These are phyloP conservation scores for Drosophila ercepeae DNA, from an alignment of 1,140 invertebrate genomes.

Conservation along the genomic window DNA sequence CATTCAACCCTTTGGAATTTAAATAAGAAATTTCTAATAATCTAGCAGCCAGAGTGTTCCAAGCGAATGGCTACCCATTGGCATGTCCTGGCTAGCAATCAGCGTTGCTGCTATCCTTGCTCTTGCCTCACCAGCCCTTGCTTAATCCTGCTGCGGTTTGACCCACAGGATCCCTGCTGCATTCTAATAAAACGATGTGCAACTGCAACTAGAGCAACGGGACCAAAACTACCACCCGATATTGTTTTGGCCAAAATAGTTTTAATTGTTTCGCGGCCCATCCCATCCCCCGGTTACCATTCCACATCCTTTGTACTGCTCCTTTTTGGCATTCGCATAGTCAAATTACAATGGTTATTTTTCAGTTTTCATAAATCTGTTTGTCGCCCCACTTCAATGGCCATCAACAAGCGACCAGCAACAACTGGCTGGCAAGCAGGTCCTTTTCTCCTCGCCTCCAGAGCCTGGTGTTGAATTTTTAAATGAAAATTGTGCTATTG, in stretches of 20 bases:
- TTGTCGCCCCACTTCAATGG: constrained; percentile 70
- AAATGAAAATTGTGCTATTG: constrained; percentile 82
- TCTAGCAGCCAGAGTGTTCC: constrained; percentile 29
- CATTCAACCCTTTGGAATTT: background rate
- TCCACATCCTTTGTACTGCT: constrained; percentile 1
- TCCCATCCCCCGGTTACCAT: background rate
- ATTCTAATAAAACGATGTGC: constrained; percentile 74
- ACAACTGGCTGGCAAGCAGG: constrained; percentile 5
- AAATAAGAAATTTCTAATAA: constrained; percentile 14
- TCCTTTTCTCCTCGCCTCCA: constrained; percentile 10
- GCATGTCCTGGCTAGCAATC: constrained; percentile 76
- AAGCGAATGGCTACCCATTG: constrained; percentile 5
- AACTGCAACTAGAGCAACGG: constrained; percentile 32
- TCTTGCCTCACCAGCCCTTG: background rate
- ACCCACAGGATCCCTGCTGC: constrained; percentile 56
- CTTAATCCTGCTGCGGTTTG: constrained; percentile 56
- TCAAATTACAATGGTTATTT: constrained; percentile 68
- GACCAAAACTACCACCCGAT: constrained; percentile 62
- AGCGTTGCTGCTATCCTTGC: constrained; percentile 40
- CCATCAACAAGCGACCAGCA: constrained; percentile 41
- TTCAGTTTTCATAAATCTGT: constrained; percentile 77
- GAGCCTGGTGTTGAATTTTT: constrained; percentile 76
- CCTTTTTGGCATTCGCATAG: constrained; percentile 23
- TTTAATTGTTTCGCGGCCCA: constrained; percentile 64
- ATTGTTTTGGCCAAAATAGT: constrained; percentile 79